These are phyloP conservation scores for Chlorodrepanis virens DNA, from an alignment of 2,113 vertebrate genomes.

Conservation along the genomic window DNA sequence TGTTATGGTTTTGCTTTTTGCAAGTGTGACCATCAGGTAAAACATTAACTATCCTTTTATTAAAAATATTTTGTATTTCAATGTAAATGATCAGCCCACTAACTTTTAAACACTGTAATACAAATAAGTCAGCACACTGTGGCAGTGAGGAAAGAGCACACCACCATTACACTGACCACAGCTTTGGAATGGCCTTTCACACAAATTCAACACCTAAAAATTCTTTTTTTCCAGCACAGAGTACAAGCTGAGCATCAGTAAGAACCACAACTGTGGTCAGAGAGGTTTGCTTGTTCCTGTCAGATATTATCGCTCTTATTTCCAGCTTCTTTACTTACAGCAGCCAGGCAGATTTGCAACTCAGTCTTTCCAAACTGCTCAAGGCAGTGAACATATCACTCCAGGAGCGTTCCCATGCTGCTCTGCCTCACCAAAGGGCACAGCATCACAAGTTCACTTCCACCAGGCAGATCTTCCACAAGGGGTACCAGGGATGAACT, in stretches of 20 bases:
- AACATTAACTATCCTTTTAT: not conserved
- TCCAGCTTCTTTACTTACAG: not conserved
- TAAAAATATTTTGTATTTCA: not conserved
- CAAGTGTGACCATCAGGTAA: not conserved
- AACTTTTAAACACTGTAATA: not conserved
- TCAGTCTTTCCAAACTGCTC: not conserved
- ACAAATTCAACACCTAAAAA: not conserved
- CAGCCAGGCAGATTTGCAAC: not conserved
- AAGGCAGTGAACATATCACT: not conserved
- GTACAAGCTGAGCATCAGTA: not conserved
- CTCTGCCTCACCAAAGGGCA: not conserved
- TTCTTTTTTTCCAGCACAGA: not conserved
- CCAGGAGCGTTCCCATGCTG: fast-evolving
- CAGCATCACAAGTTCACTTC: not conserved
- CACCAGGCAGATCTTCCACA: not conserved
- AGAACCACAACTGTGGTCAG: not conserved
- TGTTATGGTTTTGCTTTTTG: not conserved
- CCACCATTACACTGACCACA: not conserved
- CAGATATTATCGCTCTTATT: not conserved
- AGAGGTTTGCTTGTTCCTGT: not conserved
- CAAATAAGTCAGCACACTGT: not conserved
- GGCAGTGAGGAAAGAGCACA: not conserved
- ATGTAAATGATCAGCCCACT: not conserved
- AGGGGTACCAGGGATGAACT: not conserved
- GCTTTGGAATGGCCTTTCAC: not conserved